Conservation (phyloP, 23 tunicate genomes). For the Pegea sp. region DNA sequence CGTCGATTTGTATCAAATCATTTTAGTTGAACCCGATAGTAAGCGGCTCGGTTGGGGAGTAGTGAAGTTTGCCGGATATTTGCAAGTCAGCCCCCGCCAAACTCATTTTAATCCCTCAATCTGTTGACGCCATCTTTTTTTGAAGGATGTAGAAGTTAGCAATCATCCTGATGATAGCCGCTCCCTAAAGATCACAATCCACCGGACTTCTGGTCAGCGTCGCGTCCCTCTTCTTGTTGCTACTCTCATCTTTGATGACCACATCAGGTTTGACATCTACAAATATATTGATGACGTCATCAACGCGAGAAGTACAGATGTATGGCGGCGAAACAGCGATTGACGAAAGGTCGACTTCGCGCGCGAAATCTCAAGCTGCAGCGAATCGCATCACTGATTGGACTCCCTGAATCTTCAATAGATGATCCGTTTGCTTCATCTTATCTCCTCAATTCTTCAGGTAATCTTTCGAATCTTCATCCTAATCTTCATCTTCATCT, state of each 20-base stretch:
- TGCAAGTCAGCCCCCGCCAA: slow-evolving; percentile 31
- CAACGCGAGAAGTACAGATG: slow-evolving; percentile 9
- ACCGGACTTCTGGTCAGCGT: slow-evolving; percentile 52
- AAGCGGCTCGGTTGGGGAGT: slow-evolving; percentile 96
- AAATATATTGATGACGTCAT: neutral
- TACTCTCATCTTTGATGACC: slow-evolving; percentile 76
- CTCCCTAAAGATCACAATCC: slow-evolving; percentile 54
- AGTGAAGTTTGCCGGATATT: slow-evolving; percentile 69
- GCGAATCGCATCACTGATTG: slow-evolving; percentile 66
- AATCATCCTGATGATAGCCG: slow-evolving; percentile 83
- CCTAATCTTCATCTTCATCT: too few species aligned
- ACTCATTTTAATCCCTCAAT: neutral
- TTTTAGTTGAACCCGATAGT: slow-evolving; percentile 92
- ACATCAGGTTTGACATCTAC: slow-evolving; percentile 35
- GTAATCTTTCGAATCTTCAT: too few species aligned
- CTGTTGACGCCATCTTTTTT: neutral
- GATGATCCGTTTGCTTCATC: slow-evolving; percentile 81
- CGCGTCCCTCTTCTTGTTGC: slow-evolving; percentile 63
- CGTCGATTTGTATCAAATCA: slow-evolving; percentile 84
- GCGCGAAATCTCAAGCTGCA: slow-evolving; percentile 75
- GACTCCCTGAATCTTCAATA: slow-evolving; percentile 25
- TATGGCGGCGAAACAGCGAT: slow-evolving; percentile 91
- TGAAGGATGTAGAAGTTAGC: slow-evolving; percentile 70
- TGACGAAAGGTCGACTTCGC: slow-evolving; percentile 72
- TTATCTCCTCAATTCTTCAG: slow-evolving; percentile 58